Percentiles rank a stretch among this genome's conserved stretches.
These are phyloP conservation scores for Autographa pulchrina DNA, from an alignment of 2,888 invertebrate genomes.

Conservation along the genomic window DNA sequence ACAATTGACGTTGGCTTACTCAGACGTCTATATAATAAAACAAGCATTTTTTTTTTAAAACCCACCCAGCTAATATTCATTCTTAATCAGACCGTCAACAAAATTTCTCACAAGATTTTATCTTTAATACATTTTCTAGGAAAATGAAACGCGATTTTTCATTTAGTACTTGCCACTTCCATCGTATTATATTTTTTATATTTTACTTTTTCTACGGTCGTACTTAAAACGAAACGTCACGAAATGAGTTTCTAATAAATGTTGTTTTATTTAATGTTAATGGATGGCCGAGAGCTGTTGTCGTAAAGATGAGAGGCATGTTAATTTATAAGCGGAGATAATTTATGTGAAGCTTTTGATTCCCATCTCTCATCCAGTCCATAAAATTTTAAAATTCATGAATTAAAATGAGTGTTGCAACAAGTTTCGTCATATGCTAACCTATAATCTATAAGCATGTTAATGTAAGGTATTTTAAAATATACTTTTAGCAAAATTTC, in stretches of 20 bases:
- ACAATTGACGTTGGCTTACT: conserved; percentile 34
- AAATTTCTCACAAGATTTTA: conserved; percentile 26
- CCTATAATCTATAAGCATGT: too few species aligned
- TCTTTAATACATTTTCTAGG: conserved; percentile 13
- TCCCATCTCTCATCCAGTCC: conserved; percentile 34
- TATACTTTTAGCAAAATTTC: too few species aligned
- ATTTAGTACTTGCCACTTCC: conserved; percentile 48
- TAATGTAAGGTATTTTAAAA: too few species aligned
- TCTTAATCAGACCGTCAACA: conserved; percentile 46
- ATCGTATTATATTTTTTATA: conserved; percentile 49
- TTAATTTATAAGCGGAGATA: conserved; percentile 48
- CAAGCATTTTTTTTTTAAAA: conserved; percentile 29
- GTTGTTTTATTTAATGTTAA: conserved; percentile 61
- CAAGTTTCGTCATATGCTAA: too few species aligned
- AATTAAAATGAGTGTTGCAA: too few species aligned
- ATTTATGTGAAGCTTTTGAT: conserved; percentile 52
- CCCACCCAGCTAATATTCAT: conserved; percentile 32
- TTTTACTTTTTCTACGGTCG: conserved; percentile 37
- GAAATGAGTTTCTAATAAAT: conserved; percentile 60
- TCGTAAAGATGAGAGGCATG: conserved; percentile 47
- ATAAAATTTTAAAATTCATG: conserved; percentile 27
- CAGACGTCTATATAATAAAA: conserved; percentile 27
- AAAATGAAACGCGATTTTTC: conserved; percentile 3
- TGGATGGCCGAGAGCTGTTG: conserved; percentile 28
- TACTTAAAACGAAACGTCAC: conserved; percentile 54